Percentiles rank a stretch among this genome's conserved stretches.
phyloP scores from a whole-genome alignment of 2,113 vertebrate species.

The Sorex araneus region DNA sequence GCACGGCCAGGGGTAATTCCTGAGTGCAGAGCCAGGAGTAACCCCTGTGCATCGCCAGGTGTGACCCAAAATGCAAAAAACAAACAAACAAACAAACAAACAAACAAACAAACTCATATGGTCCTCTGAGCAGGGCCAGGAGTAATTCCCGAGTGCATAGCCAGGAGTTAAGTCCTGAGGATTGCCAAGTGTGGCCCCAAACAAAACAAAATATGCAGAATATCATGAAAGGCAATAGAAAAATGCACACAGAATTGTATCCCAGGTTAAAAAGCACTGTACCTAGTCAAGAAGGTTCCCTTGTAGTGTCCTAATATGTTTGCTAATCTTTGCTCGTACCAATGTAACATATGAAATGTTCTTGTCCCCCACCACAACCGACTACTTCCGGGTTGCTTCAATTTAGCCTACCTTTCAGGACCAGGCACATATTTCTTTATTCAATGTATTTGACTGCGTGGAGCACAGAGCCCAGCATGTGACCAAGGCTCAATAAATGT shows the following conservation, averaged over 20 bases:
- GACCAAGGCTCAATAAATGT: neutral
- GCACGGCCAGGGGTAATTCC: too few species aligned
- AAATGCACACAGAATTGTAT: neutral
- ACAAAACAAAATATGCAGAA: too few species aligned
- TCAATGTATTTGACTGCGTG: neutral
- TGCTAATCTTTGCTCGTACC: neutral
- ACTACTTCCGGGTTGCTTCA: neutral
- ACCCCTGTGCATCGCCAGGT: too few species aligned
- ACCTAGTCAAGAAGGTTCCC: neutral
- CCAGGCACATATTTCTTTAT: conserved; percentile 28
- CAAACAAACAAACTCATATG: too few species aligned
- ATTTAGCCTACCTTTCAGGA: conserved; percentile 20
- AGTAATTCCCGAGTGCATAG: too few species aligned
- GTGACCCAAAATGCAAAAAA: too few species aligned
- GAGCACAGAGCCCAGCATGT: neutral
- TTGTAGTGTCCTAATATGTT: neutral
- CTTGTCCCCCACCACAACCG: neutral
- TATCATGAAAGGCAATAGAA: neutral
- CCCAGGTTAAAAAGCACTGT: neutral
- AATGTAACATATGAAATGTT: neutral
- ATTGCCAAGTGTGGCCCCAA: too few species aligned
- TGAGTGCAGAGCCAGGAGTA: too few species aligned
- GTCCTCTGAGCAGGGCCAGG: too few species aligned
- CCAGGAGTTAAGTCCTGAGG: too few species aligned
- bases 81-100: too few species aligned